Percentiles rank a stretch among this genome's conserved stretches.
phyloP scores from a whole-genome alignment of 2,888 invertebrate species.

The Tuta absoluta region DNA sequence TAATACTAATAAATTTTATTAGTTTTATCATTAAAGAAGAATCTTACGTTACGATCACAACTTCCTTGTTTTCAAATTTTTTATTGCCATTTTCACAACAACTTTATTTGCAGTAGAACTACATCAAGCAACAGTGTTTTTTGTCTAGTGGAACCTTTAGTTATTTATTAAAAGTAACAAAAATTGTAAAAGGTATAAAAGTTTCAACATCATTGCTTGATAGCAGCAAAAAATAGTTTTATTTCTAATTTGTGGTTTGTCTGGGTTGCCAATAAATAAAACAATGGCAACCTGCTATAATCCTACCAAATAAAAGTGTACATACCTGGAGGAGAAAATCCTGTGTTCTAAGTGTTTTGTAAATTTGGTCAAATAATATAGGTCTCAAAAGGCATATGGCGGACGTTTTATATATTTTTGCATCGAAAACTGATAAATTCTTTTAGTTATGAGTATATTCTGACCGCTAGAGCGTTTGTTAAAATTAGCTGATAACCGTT shows the following conservation, averaged over 20 bases:
- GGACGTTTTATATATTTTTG: constrained; percentile 82
- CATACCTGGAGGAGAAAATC: constrained; percentile 29
- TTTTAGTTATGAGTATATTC: constrained; percentile 81
- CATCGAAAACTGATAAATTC: constrained; percentile 81
- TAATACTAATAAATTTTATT: no score
- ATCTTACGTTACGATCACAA: not conserved
- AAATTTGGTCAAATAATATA: constrained; percentile 57
- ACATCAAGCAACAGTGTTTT: not conserved
- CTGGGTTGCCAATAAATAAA: constrained; percentile 46
- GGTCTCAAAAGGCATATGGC: constrained; percentile 82
- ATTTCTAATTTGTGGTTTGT: not conserved
- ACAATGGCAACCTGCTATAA: constrained; percentile 72
- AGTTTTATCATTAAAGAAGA: not conserved
- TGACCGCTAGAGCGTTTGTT: constrained; percentile 79
- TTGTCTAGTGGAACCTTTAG: not conserved
- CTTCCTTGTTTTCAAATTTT: constrained; percentile 3
- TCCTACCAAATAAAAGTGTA: constrained; percentile 48
- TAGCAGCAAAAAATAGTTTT: not conserved
- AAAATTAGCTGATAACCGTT: constrained; percentile 78
- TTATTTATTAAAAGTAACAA: no score
- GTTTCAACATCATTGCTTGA: no score
- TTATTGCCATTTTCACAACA: not conserved
- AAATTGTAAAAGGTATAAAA: no score
- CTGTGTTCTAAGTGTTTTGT: constrained; percentile 32
- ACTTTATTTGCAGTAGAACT: not conserved